phyloP scores from a whole-genome alignment of 2,888 invertebrate species.

The Meiosimyza decipiens region DNA sequence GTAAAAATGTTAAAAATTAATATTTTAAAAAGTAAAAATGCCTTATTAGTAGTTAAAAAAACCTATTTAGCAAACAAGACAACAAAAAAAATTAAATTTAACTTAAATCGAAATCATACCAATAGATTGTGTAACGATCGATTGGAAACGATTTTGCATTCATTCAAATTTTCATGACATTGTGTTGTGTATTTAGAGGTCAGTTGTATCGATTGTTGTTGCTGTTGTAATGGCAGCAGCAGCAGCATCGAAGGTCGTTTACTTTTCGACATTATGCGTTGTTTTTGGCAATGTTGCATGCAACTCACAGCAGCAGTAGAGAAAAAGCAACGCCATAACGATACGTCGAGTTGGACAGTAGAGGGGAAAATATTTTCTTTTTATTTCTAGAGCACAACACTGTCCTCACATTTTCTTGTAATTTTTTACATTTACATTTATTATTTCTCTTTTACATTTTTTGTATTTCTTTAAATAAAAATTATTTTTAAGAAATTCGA shows the following conservation, averaged over 20 bases:
- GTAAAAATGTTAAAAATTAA: neutral
- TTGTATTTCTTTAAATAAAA: neutral
- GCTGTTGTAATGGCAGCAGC: slow-evolving; percentile 42
- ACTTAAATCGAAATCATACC: slow-evolving; percentile 67
- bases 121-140: slow-evolving; percentile 52
- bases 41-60: slow-evolving; percentile 13
- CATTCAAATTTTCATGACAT: slow-evolving; percentile 54
- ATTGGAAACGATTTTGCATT: slow-evolving; percentile 55
- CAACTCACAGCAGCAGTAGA: neutral
- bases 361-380: no score
- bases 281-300: slow-evolving; percentile 2
- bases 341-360: no score
- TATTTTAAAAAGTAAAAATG: slow-evolving; percentile 6
- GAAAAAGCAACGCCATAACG: neutral
- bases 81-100: slow-evolving; percentile 43
- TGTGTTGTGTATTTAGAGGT: slow-evolving; percentile 38
- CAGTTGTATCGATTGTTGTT: slow-evolving; percentile 42
- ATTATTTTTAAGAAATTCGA: slow-evolving; percentile 1
- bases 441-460: slow-evolving; percentile 15
- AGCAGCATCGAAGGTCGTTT: slow-evolving; percentile 25
- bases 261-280: slow-evolving; percentile 24
- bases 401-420: neutral
- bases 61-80: slow-evolving; percentile 32
- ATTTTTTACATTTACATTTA: slow-evolving; percentile 30
- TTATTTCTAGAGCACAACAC: neutral